Base-by-base conservation (phyloP, 2,888 invertebrate genomes). In the Hirudinaria manillensis region DNA sequence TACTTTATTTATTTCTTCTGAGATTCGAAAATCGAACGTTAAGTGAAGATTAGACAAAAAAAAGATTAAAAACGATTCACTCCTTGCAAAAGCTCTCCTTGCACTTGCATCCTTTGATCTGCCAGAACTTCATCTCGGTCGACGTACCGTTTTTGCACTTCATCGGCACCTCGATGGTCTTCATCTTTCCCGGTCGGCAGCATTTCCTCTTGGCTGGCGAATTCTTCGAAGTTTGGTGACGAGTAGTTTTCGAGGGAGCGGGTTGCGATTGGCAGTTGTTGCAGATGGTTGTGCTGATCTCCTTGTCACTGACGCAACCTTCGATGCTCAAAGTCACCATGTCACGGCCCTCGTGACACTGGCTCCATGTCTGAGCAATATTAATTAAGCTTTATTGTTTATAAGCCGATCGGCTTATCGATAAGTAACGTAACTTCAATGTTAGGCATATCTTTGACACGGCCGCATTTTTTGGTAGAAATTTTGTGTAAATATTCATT, bases 251-350 rank as follows among this genome's bases (percentile, higher is more conserved):
- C 21, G 24, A 32, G 24, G 24, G 13, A 27, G n/a, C 13, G 7
- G n/a, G 27, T 21, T 21, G 24, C 21, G 19, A 19, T 24, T 10
- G 19, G 38, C 34, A 36, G 38, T 24, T 70, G 34, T 24, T 36
- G 34, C 34, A 36, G 34, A 70, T 70, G n/a, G 38, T 70, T 3
- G 38, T 70, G 24, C 24, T 2, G 13, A 70, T 24, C 21, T 36
- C 34, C 24, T 24, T 70, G 27, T 29, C 21, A 7, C 24, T 32
- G 21, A 24, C 32, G 0, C 38, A 24, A 1, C 29, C 61, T n/a
- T 61, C 61, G 61, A 27, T 27, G 61, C 61, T 61, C 61, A 61
- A 10, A 6, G 61, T 61, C 61, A 61, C 61, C 61, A 27, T 45
- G 45, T 45, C 45, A 16, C 45, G 45, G 16, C 16, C 45, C 16